These are phyloP conservation scores for Centropyge bicolor DNA, from an alignment of 2,797 vertebrate genomes.

Conservation along the genomic window DNA sequence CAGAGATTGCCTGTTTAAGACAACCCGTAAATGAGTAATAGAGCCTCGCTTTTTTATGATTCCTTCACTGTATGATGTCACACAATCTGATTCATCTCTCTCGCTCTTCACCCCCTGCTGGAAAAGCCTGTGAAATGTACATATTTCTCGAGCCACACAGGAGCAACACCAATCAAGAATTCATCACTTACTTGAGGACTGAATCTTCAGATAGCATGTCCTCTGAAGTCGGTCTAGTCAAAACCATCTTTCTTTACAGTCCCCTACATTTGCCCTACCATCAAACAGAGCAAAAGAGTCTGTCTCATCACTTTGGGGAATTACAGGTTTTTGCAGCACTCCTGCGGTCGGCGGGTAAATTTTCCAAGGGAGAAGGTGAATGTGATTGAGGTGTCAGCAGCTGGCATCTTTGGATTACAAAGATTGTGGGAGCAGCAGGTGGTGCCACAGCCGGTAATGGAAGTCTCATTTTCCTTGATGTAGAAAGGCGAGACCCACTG, in stretches of 20 bases:
- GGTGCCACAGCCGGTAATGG: constrained; percentile 80
- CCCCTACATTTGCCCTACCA: constrained; percentile 41
- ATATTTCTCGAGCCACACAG: constrained; percentile 4
- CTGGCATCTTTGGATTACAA: constrained; percentile 81
- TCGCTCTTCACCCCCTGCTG: not conserved
- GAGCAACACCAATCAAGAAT: constrained; percentile 25
- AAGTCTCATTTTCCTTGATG: constrained; percentile 83
- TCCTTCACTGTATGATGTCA: constrained; percentile 15
- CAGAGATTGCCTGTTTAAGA: constrained; percentile 5
- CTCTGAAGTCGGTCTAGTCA: constrained; percentile 40
- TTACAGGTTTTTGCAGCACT: constrained; percentile 48
- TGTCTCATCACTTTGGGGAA: constrained; percentile 63
- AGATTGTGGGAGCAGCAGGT: constrained; percentile 78
- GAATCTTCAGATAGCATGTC: constrained; percentile 40
- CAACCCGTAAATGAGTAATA: not conserved
- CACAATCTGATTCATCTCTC: not conserved
- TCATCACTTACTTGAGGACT: constrained; percentile 24
- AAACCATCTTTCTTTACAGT: constrained; percentile 28
- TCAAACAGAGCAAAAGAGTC: constrained; percentile 46
- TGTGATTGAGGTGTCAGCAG: constrained; percentile 84
- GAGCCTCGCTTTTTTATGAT: constrained; percentile 1
- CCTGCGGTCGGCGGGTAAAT: constrained; percentile 47
- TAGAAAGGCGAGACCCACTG: constrained; percentile 65
- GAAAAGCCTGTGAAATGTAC: constrained; percentile 14
- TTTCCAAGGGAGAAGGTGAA: constrained; percentile 70